These are phyloP conservation scores for Trematocara stigmaticum DNA, from an alignment of 2,113 vertebrate species.

Conservation along the genomic window DNA sequence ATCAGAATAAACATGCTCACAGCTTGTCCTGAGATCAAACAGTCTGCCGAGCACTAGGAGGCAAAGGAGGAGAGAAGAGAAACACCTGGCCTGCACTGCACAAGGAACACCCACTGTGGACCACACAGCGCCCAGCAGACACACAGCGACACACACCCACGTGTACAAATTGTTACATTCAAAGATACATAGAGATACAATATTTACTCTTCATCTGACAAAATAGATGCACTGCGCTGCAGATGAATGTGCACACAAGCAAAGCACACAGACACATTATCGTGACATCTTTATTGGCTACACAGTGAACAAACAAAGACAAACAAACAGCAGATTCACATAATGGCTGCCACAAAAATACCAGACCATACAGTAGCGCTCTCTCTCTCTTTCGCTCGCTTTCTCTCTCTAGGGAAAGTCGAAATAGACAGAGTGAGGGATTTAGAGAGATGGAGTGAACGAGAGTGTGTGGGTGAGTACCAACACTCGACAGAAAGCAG, in stretches of 20 bases:
- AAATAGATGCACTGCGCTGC: background rate
- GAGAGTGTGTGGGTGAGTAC: slow-evolving; percentile 32
- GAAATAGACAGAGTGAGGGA: slow-evolving; percentile 31
- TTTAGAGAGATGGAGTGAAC: slow-evolving; percentile 23
- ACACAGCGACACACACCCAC: background rate
- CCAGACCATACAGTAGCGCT: background rate
- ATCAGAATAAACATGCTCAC: background rate
- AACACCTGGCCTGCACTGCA: slow-evolving; percentile 24
- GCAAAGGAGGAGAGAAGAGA: slow-evolving; percentile 11
- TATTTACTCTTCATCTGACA: slow-evolving; percentile 6
- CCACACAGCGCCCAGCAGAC: background rate
- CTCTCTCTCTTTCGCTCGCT: background rate
- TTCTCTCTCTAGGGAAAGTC: slow-evolving; percentile 5
- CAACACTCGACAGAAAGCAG: slow-evolving; percentile 30
- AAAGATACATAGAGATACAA: background rate
- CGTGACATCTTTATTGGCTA: background rate
- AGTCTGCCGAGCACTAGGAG: background rate
- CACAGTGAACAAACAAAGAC: slow-evolving; percentile 29
- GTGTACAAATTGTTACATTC: background rate
- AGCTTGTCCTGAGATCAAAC: slow-evolving; percentile 28
- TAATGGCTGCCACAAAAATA: slow-evolving; percentile 36
- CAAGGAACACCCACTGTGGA: slow-evolving; percentile 16
- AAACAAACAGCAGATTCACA: slow-evolving; percentile 41
- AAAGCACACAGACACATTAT: background rate
- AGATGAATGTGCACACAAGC: background rate